Evolutionary conservation across 2,113 vertebrate species (phyloP).

Genomic region (Spea multiplicata): DNA sequence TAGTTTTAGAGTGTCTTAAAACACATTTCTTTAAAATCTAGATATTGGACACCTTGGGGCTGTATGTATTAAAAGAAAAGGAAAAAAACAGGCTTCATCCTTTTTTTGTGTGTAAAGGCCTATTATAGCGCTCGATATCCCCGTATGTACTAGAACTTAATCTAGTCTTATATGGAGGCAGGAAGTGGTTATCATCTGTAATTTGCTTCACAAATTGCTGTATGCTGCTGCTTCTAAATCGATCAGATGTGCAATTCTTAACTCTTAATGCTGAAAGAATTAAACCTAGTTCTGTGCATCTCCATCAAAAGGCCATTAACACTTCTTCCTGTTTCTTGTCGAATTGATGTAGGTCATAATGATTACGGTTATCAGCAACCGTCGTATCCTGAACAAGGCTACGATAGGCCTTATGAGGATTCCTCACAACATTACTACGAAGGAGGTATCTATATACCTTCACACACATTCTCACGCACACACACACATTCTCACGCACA

Average conservation of each 20-base stretch:
- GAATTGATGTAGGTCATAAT: slow-evolving; percentile 89
- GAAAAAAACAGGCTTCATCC: too few species aligned
- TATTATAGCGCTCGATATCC: too few species aligned
- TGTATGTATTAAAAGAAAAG: too few species aligned
- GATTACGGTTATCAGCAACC: slow-evolving; percentile 89
- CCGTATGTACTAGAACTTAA: not conserved
- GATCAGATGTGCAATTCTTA: slow-evolving; percentile 58
- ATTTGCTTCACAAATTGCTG: slow-evolving; percentile 26
- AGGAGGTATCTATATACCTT: slow-evolving; percentile 89
- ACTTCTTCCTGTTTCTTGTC: slow-evolving; percentile 87
- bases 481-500: slow-evolving; percentile 44
- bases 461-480: slow-evolving; percentile 68
- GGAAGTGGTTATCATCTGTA: slow-evolving; percentile 46
- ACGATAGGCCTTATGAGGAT: slow-evolving; percentile 88
- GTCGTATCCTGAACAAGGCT: slow-evolving; percentile 88
- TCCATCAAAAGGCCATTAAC: slow-evolving; percentile 82
- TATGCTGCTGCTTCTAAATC: slow-evolving; percentile 24
- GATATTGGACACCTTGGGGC: too few species aligned
- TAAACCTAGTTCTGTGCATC: slow-evolving; percentile 67
- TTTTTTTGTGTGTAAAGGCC: too few species aligned
- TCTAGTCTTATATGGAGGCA: slow-evolving; percentile 28
- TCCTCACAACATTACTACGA: slow-evolving; percentile 88
- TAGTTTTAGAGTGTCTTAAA: too few species aligned
- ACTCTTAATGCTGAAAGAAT: slow-evolving; percentile 67
- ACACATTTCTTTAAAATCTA: too few species aligned